Conservation (phyloP, 1,140 invertebrate species). For the Pectinophora gossypiella region DNA sequence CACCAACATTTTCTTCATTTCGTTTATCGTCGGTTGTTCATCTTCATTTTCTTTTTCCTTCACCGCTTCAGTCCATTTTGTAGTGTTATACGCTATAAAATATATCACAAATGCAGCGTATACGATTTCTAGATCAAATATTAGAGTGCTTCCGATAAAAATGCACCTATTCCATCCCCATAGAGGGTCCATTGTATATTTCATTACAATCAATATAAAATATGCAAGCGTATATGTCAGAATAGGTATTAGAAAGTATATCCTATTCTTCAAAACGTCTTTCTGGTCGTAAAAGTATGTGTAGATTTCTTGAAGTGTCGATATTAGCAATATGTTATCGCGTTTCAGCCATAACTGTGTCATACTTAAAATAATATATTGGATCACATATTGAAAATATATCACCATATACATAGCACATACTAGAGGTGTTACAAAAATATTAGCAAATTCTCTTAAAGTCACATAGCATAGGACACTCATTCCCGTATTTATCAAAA, state of each 20-base stretch:
- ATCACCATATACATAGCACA: background rate
- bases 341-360: background rate
- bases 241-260: background rate
- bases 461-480: background rate
- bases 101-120: background rate
- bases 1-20: background rate
- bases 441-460: background rate
- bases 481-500: background rate
- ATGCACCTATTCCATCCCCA: background rate
- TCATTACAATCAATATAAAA: background rate
- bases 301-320: background rate
- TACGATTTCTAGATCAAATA: background rate
- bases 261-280: background rate
- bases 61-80: background rate
- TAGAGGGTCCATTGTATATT: background rate
- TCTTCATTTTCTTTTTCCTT: background rate
- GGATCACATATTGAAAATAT: background rate
- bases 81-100: background rate
- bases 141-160: background rate
- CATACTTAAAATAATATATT: background rate
- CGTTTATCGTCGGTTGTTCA: background rate
- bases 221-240: background rate
- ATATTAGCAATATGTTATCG: background rate
- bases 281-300: background rate
- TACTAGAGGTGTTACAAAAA: background rate